Evolutionary conservation across 2,797 vertebrate species (phyloP).

Genomic region (Erpetoichthys calabaricus): DNA sequence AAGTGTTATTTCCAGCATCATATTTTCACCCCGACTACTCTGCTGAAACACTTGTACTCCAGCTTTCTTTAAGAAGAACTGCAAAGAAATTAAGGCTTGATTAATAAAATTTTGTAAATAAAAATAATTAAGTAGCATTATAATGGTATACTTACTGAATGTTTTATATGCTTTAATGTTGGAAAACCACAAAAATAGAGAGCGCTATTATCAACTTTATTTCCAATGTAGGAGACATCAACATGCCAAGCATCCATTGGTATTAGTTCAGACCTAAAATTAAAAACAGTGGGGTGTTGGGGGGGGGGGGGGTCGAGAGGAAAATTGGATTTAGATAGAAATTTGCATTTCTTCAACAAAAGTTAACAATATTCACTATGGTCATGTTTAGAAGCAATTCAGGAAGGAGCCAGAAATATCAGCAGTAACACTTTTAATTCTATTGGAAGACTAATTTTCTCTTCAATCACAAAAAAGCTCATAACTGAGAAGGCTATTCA

Average conservation of each 20-base stretch:
- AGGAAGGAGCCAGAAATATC: too few species aligned
- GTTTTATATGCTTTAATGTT: conserved; percentile 83
- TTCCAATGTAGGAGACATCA: conserved; percentile 51
- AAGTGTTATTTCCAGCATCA: conserved; percentile 70
- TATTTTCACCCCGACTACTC: conserved; percentile 90
- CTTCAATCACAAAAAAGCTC: too few species aligned
- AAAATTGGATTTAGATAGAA: too few species aligned
- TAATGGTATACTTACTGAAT: conserved; percentile 58
- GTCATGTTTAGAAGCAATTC: too few species aligned
- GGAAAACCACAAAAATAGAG: conserved; percentile 95
- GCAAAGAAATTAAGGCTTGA: conserved; percentile 20
- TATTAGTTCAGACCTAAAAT: conserved; percentile 55
- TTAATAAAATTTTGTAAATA: conserved; percentile 13
- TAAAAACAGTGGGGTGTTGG: background rate
- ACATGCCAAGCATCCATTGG: conserved; percentile 85
- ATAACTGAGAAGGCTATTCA: too few species aligned
- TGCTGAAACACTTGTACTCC: conserved; percentile 92
- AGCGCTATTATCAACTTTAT: conserved; percentile 56
- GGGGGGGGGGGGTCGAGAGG: too few species aligned
- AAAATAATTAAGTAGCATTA: background rate
- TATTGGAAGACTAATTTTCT: too few species aligned
- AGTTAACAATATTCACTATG: too few species aligned
- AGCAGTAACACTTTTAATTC: too few species aligned
- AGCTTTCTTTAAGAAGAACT: conserved; percentile 84
- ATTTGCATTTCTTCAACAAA: too few species aligned